Conservation (phyloP, 2,797 vertebrate species). For the Rallus crepitans region DNA sequence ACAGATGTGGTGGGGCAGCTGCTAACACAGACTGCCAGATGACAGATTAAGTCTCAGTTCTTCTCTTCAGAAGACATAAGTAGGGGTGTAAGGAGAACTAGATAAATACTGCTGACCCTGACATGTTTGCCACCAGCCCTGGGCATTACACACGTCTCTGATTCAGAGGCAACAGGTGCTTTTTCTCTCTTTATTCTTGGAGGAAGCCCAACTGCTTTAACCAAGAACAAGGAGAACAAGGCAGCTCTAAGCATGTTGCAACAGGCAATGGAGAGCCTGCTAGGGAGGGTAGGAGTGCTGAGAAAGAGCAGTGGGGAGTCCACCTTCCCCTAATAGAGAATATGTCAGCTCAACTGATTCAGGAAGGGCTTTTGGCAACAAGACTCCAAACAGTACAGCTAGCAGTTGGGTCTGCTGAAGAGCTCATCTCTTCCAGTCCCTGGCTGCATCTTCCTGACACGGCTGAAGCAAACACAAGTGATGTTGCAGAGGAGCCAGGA, state of each 20-base stretch:
- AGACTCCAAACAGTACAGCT: neutral
- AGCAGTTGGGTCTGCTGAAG: neutral
- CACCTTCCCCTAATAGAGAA: neutral
- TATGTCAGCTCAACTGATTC: neutral
- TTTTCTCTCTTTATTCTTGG: neutral
- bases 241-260: accelerated
- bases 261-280: neutral
- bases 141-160: neutral
- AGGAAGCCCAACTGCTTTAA: neutral
- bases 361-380: neutral
- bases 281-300: neutral
- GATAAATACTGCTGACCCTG: neutral
- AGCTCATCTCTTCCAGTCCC: neutral
- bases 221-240: neutral
- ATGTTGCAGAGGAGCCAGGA: accelerated
- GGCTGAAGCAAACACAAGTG: neutral
- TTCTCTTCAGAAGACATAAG: neutral
- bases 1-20: neutral
- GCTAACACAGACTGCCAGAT: neutral
- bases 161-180: neutral
- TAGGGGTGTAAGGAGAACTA: neutral
- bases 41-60: neutral
- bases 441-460: neutral
- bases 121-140: neutral
- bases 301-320: neutral